Evolutionary conservation across 2,888 invertebrate genomes (phyloP), one percentile per base, ranked within the genome.

Genomic region (Tethea ocularis): DNA sequence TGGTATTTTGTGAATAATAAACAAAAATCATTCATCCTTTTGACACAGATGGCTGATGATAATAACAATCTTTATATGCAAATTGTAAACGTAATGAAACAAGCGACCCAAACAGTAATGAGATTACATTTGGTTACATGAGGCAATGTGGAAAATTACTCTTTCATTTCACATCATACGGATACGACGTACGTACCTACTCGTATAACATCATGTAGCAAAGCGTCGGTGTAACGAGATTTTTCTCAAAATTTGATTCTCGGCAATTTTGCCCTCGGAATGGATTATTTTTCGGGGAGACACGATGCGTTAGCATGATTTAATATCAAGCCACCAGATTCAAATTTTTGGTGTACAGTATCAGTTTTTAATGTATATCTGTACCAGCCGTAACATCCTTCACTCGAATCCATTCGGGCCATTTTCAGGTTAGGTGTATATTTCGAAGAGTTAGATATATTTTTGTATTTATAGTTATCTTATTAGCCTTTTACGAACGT

Each of bases 241-340:
- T 87, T 87, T 86, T 83, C 77, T 67, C 80, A 84, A 86, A 88
- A 88, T 88, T 87, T 87, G 84, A 89, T 89, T 88, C 75, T 62
- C 80, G 74, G 77, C 86, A 87, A 87, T 87, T 86, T 88, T 76
- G 73, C 78, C 67, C 71, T 67, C 67, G 83, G 67, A 82, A 86
- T 80, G 70, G 83, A 84, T 87, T 80, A 82, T 83, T 83, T 84
- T 77, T 71, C 70, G 72, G 62, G 74, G 72, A 75, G 74, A 75
- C 69, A 73, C 66, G 75, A 72, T 71, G 76, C 72, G 72, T 81
- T 79, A 70, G 72, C 71, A 61, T 75, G 72, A 84, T 84, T 80
- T 80, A 78, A 83, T 85, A 79, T 70, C 69, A 77, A 63, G 61
- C 67, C 64, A 59, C 57, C 70, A 62, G 62, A 72, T 75, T 73